A percentile compares a stretch with the other conserved stretches of the same genome.
Conservation (phyloP, 2,888 invertebrate genomes). For the Tenthredo amoena region DNA sequence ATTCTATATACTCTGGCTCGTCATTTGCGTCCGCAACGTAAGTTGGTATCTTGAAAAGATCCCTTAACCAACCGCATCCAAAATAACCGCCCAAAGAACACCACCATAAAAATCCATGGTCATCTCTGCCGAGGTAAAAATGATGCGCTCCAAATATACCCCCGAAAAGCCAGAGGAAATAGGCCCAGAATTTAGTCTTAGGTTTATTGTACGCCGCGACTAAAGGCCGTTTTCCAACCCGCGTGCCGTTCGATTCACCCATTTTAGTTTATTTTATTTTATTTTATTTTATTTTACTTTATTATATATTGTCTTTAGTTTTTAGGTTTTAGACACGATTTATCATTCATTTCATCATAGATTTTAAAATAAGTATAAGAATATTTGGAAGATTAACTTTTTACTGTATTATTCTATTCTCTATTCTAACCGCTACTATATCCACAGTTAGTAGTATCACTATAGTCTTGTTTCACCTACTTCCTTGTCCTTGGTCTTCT, state of each 20-base stretch:
- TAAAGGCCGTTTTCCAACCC: neutral
- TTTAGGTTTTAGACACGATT: neutral
- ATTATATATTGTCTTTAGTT: neutral
- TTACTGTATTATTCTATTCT: too few relatives aligned
- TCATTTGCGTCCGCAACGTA: conserved; percentile 92
- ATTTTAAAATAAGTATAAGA: too few relatives aligned
- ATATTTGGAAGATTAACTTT: too few relatives aligned
- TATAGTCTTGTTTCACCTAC: neutral
- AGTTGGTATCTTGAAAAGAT: conserved; percentile 90
- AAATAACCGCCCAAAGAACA: conserved; percentile 92
- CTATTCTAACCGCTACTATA: neutral
- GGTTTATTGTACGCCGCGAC: conserved; percentile 5
- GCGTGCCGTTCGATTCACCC: conserved; percentile 36
- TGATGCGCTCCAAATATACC: conserved; percentile 95
- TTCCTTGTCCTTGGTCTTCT: neutral
- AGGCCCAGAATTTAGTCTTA: conserved; percentile 84
- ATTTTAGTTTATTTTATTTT: conserved; percentile 24
- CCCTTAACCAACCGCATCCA: conserved; percentile 92
- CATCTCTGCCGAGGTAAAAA: conserved; percentile 92
- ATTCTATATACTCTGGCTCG: conserved; percentile 84
- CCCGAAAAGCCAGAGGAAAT: conserved; percentile 92
- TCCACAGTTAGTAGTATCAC: neutral
- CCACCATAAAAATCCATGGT: conserved; percentile 95
- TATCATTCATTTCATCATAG: neutral
- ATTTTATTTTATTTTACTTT: conserved; percentile 26